Evolutionary conservation across 1,140 invertebrate genomes (phyloP), one percentile per base, ranked within the genome.

Genomic region (Drosophila navojoa): DNA sequence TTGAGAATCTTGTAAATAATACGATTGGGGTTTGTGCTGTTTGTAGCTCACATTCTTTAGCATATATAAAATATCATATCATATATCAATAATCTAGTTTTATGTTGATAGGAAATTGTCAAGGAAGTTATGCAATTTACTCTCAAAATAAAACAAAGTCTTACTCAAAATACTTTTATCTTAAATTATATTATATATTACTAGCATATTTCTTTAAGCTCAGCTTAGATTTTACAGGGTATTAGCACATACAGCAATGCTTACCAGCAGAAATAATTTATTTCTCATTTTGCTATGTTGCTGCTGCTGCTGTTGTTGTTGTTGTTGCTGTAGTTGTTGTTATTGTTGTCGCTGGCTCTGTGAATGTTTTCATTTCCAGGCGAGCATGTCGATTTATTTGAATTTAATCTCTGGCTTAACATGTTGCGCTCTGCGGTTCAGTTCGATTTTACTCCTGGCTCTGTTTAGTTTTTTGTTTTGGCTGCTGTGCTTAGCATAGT

Each of bases 341-440:
- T 54, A 54, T 3, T 60, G 72, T 67, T 60, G 76, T 85, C 72
- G 71, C 76, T 77, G 77, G 70, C 74, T 85, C 71, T 86, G 75
- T 86, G 79, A 89, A 89, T 89, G 77, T 89, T 84, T 80, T 84
- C 80, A 89, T 89, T 89, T 87, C 82, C 80, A 85, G 72, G 69
- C 84, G 79, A 82, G 70, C 81, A 81, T 85, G 86, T 90, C 86
- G 85, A 90, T 90, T 90, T 90, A 90, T 90, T 90, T 90, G 86
- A 90, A 85, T 90, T 90, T 90, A 90, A 90, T 90, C 86, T 85
- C 73, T 76, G 71, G 63, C 81, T 79, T 81, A 86, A 76, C 78
- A 87, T 71, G 75, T 63, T 86, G 73, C 52, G 61, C 75, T 67
- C 61, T 44, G 64, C 49, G 42, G 53, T 35, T 57, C 45, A 13